Conservation (phyloP, 2,888 invertebrate species). For the Antitype chi region DNA sequence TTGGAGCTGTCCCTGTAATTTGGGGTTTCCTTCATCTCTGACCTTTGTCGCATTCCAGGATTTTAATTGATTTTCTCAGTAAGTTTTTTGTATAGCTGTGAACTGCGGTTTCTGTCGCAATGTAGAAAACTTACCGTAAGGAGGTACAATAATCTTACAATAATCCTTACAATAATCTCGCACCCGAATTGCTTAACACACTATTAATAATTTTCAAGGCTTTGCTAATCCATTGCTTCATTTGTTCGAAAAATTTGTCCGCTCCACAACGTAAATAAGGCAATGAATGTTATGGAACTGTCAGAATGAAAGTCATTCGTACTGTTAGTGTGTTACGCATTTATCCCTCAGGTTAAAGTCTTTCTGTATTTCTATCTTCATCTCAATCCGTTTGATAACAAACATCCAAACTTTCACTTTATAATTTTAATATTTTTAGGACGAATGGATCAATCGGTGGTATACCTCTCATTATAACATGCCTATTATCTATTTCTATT, state of each 20-base stretch:
- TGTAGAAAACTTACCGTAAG: neutral
- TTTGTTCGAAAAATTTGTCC: too few species aligned
- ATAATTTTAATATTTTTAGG: neutral
- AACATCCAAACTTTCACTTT: neutral
- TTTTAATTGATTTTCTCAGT: slow-evolving; percentile 13
- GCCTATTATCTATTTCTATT: neutral
- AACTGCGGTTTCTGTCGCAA: too few species aligned
- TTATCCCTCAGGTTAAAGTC: neutral
- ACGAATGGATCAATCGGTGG: neutral
- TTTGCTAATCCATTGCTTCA: too few species aligned
- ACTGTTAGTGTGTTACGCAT: too few species aligned
- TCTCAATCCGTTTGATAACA: neutral
- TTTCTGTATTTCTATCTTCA: too few species aligned
- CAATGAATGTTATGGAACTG: too few species aligned
- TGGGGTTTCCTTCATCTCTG: slow-evolving; percentile 19
- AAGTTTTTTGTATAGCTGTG: neutral
- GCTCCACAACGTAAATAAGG: too few species aligned
- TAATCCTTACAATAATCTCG: too few species aligned
- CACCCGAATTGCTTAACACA: too few species aligned
- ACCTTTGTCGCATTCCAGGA: slow-evolving; percentile 15
- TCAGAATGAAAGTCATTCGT: too few species aligned
- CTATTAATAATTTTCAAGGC: too few species aligned
- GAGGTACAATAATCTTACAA: neutral
- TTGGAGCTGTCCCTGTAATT: slow-evolving; percentile 29
- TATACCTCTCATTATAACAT: too few species aligned